These are phyloP conservation scores for Sorex fumeus DNA, from an alignment of 2,113 vertebrate species.

Conservation along the genomic window DNA sequence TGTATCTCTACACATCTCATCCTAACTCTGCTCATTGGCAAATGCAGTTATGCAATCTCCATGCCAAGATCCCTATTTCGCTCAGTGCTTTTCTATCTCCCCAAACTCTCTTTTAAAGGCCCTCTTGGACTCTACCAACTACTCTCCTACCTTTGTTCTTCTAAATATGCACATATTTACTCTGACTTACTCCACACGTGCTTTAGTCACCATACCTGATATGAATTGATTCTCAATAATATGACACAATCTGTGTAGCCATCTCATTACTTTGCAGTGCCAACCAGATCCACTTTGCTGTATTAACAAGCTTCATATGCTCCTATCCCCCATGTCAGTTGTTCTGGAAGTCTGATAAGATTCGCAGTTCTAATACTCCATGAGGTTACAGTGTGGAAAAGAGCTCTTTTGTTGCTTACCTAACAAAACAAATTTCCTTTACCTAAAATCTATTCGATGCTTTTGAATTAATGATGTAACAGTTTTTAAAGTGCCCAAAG, in stretches of 20 bases:
- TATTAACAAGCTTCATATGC: too few species aligned
- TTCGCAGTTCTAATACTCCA: neutral
- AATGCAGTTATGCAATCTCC: neutral
- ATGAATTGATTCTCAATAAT: neutral
- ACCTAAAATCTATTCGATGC: conserved; percentile 37
- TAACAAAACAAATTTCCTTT: neutral
- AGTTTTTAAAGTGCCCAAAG: neutral
- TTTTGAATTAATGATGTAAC: conserved; percentile 59
- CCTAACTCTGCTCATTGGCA: neutral
- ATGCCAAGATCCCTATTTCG: neutral
- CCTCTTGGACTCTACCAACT: neutral
- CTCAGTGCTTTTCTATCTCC: conserved; percentile 1
- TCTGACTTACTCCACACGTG: neutral
- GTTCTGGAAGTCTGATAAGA: conserved; percentile 25
- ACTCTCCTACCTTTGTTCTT: neutral
- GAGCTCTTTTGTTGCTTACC: neutral
- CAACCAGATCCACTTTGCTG: neutral
- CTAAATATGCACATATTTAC: neutral
- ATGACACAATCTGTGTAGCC: neutral
- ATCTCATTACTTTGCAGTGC: neutral
- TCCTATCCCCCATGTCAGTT: neutral
- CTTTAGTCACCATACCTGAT: neutral
- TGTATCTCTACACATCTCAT: neutral
- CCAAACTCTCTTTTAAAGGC: neutral
- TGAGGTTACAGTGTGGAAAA: conserved; percentile 47